Conservation (phyloP, 2,113 vertebrate genomes). For the Sitta europaea region DNA sequence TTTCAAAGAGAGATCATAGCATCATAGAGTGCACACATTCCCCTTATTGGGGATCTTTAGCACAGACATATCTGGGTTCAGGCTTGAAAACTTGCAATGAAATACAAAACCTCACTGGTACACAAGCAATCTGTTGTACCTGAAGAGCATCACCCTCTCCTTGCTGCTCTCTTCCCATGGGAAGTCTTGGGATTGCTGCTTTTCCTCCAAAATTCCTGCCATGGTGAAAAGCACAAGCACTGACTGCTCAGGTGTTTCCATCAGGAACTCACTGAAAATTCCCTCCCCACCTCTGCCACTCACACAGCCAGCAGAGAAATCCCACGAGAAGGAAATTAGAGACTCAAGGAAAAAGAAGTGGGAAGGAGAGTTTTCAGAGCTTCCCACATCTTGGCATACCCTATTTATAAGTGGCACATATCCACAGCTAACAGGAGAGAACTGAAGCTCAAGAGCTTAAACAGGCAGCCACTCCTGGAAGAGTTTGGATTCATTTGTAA, state of each 20-base stretch:
- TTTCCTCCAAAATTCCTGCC: not conserved
- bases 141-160: not conserved
- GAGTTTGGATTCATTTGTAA: not conserved
- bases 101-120: not conserved
- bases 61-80: not conserved
- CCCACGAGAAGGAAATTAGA: not conserved
- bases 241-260: not conserved
- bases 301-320: not conserved
- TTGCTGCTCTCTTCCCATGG: not conserved
- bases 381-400: not conserved
- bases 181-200: not conserved
- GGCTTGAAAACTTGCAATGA: not conserved
- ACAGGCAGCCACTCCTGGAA: not conserved
- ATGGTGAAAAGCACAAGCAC: not conserved
- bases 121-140: not conserved
- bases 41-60: rapidly evolving
- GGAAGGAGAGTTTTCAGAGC: not conserved
- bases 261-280: not conserved
- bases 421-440: not conserved
- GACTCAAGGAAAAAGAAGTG: not conserved
- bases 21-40: not conserved
- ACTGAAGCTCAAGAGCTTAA: not conserved
- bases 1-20: not conserved
- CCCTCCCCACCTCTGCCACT: not conserved
- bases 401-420: not conserved